A percentile compares a stretch with the other conserved stretches of the same genome.
Conservation (phyloP, 2,797 vertebrate species). For the Eulemur rubriventer region DNA sequence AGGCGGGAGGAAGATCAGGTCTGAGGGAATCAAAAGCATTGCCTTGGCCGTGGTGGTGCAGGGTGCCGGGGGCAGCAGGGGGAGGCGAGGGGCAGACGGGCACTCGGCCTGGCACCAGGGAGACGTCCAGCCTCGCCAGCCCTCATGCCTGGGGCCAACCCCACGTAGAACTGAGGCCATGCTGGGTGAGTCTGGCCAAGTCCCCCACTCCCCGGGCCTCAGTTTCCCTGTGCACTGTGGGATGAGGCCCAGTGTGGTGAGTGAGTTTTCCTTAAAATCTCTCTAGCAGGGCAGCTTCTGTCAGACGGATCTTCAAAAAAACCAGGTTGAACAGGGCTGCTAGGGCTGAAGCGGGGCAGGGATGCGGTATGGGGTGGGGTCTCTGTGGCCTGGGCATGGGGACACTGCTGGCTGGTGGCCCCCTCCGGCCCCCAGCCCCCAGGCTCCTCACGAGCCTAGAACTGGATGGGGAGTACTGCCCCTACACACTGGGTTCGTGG, state of each 20-base stretch:
- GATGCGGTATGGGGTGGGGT: background rate
- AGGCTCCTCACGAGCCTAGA: background rate
- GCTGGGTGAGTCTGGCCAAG: background rate
- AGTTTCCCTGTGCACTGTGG: rapidly evolving
- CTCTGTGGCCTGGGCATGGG: background rate
- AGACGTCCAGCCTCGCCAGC: rapidly evolving
- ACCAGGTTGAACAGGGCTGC: no score
- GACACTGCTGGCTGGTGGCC: background rate
- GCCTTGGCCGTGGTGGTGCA: background rate
- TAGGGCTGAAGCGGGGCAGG: background rate
- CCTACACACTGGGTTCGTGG: rapidly evolving
- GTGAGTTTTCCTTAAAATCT: background rate
- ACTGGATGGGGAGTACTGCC: background rate
- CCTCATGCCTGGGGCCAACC: background rate
- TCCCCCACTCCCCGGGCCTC: background rate
- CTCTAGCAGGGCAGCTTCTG: no score
- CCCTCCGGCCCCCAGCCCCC: no score
- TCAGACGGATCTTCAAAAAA: no score
- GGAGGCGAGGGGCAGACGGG: rapidly evolving
- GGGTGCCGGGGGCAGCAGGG: background rate
- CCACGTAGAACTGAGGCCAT: no score
- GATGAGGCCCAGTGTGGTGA: background rate
- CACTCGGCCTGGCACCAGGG: no score
- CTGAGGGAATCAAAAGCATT: background rate
- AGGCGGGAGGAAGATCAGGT: no score